Conservation (phyloP, 1,140 invertebrate species). For the Drosophila sproati region DNA sequence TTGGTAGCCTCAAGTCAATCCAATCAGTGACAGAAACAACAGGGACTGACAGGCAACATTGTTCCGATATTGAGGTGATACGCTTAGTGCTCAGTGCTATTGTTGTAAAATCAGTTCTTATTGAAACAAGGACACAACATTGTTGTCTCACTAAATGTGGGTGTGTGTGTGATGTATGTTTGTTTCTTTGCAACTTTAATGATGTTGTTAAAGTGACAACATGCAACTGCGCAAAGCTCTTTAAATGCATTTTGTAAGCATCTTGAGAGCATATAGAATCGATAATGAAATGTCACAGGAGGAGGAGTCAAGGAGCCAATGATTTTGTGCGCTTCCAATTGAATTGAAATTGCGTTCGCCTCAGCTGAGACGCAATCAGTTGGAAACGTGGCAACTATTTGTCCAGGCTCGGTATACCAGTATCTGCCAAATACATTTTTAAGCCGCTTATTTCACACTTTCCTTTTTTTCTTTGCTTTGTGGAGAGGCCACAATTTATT, state of each 20-base stretch:
- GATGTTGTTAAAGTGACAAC: slow-evolving; percentile 32
- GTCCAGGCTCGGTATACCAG: background rate
- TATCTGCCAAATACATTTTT: slow-evolving; percentile 31
- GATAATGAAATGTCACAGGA: slow-evolving; percentile 35
- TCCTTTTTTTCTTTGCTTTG: background rate
- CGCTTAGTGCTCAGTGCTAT: slow-evolving; percentile 28
- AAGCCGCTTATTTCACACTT: slow-evolving; percentile 26
- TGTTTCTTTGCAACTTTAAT: slow-evolving; percentile 59
- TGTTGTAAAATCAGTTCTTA: slow-evolving; percentile 33
- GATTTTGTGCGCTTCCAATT: slow-evolving; percentile 42
- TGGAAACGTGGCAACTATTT: slow-evolving; percentile 11
- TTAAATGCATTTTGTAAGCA: slow-evolving; percentile 22
- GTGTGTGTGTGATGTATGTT: background rate
- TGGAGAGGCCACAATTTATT: background rate
- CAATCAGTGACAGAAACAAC: slow-evolving; percentile 48
- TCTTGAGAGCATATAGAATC: slow-evolving; percentile 13
- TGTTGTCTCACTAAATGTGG: background rate
- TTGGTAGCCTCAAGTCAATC: slow-evolving; percentile 53
- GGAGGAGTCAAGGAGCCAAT: background rate
- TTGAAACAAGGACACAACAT: slow-evolving; percentile 40
- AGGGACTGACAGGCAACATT: slow-evolving; percentile 27
- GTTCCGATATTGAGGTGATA: slow-evolving; percentile 26
- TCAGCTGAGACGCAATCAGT: background rate
- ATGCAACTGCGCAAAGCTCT: slow-evolving; percentile 19
- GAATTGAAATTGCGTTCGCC: slow-evolving; percentile 42